Evolutionary conservation across 2,888 invertebrate genomes (phyloP).

Genomic region (Ctena decussata): DNA sequence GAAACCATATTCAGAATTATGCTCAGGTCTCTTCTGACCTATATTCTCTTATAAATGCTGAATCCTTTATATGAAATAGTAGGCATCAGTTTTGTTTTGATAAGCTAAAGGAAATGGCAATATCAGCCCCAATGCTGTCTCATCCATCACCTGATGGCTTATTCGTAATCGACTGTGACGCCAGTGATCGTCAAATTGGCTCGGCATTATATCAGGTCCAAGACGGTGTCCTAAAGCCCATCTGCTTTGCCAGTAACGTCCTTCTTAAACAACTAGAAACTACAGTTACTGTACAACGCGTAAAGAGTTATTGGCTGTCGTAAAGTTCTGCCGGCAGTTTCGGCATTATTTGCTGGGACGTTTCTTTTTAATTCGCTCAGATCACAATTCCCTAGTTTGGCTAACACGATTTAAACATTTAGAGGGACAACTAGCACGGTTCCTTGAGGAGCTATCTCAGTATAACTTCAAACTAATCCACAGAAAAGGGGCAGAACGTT

Average conservation of each 20-base stretch:
- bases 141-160: not conserved
- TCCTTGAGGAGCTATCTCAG: conserved; percentile 4
- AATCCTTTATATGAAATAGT: not conserved
- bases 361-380: not conserved
- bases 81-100: not conserved
- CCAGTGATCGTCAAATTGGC: not conserved
- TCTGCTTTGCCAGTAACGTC: conserved; percentile 13
- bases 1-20: conserved; percentile 34
- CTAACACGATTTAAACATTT: not conserved
- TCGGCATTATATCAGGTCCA: not conserved
- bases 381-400: conserved; percentile 13
- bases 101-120: not conserved
- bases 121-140: not conserved
- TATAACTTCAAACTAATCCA: not conserved
- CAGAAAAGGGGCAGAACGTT: not conserved
- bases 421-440: conserved; percentile 10
- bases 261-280: too few species aligned
- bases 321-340: not conserved
- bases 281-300: conserved; percentile 1
- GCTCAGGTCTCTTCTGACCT: conserved; percentile 18
- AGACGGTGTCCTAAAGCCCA: conserved; percentile 8
- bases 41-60: conserved; percentile 21
- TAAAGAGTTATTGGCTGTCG: not conserved
- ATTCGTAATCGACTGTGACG: conserved; percentile 2
- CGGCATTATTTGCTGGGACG: conserved; percentile 1